Base-by-base conservation (phyloP, 1,140 invertebrate genomes). In the Copidosoma floridanum region DNA sequence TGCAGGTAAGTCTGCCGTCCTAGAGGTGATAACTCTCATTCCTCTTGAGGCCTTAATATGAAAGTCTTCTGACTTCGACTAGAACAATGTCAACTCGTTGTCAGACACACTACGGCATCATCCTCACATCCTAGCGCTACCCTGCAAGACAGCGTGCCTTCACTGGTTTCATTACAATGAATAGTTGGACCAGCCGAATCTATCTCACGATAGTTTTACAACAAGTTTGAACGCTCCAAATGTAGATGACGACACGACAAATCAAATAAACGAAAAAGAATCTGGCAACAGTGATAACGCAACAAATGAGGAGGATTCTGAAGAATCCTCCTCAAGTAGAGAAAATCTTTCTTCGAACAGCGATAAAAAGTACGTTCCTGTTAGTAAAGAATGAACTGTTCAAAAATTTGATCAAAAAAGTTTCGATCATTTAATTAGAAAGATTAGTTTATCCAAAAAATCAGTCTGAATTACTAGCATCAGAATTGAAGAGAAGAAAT, bases 11-110 rank as follows among this genome's bases (percentile, higher is more conserved):
- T 48, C 46, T 6, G 16, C 46, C 46, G 46, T 29, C 23, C 35
- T 59, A 58, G 41, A 35, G 44, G 41, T 64, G 41, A 59, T 64
- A 59, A 64, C 56, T 37, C 12, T 59, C 57, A 64, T 64, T 53
- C 52, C 62, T 64, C 57, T 32, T 52, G 23, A 64, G 56, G 44
- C 32, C 52, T 56, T 55, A 48, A 57, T 54, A 64, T 64, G 44
- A 59, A 46, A 50, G 50, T 37, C 53, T 63, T 57, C 44, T 29
- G 27, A 48, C 24, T 24, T 46, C 18, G 55, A 57, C 16, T 26
- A 48, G 26, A 26, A 48, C 24, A n/a, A n/a, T 1, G 10, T 48
- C n/a, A n/a, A n/a, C n/a, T n/a, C n/a, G n/a, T n/a, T n/a, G n/a
- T n/a, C 26, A 29, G 4, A 32, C 0, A 32, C 29, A 32, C 29